Evolutionary conservation across 1,140 invertebrate species (phyloP).

Genomic region (Bombus waltoni): DNA sequence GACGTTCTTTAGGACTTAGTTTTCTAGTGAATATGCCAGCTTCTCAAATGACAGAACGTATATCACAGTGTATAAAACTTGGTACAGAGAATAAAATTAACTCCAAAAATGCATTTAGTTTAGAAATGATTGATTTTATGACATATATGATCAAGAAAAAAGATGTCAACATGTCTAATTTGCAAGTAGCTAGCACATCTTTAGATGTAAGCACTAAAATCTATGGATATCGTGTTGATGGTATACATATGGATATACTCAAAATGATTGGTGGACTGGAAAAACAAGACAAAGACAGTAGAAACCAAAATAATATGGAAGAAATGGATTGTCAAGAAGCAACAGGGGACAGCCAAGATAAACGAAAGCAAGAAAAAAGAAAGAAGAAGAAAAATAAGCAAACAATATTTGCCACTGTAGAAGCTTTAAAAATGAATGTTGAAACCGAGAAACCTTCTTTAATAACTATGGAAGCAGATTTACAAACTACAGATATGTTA

Average conservation of each 20-base stretch:
- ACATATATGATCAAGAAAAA: slow-evolving; percentile 87
- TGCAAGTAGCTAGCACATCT: slow-evolving; percentile 90
- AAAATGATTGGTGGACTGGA: slow-evolving; percentile 88
- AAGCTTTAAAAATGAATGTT: slow-evolving; percentile 78
- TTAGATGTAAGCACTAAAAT: slow-evolving; percentile 93
- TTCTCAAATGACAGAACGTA: slow-evolving; percentile 82
- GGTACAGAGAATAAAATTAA: slow-evolving; percentile 90
- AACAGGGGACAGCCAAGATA: slow-evolving; percentile 56
- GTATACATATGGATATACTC: slow-evolving; percentile 89
- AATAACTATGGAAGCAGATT: slow-evolving; percentile 71
- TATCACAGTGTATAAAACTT: slow-evolving; percentile 85
- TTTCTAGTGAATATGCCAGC: slow-evolving; percentile 68
- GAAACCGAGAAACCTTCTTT: slow-evolving; percentile 73
- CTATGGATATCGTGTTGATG: slow-evolving; percentile 91
- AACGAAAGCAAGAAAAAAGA: slow-evolving; percentile 69
- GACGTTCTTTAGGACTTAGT: slow-evolving; percentile 72
- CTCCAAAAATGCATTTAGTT: slow-evolving; percentile 91
- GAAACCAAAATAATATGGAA: slow-evolving; percentile 71
- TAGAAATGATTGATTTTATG: slow-evolving; percentile 93
- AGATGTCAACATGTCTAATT: slow-evolving; percentile 87
- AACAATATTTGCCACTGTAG: slow-evolving; percentile 75
- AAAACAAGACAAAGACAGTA: slow-evolving; percentile 82
- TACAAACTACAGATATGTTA: slow-evolving; percentile 76
- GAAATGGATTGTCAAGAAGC: slow-evolving; percentile 36
- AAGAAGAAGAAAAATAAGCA: slow-evolving; percentile 71